Evolutionary conservation across 2,113 vertebrate genomes (phyloP), one percentile per base, ranked within the genome.

Genomic region (Piaya cayana): DNA sequence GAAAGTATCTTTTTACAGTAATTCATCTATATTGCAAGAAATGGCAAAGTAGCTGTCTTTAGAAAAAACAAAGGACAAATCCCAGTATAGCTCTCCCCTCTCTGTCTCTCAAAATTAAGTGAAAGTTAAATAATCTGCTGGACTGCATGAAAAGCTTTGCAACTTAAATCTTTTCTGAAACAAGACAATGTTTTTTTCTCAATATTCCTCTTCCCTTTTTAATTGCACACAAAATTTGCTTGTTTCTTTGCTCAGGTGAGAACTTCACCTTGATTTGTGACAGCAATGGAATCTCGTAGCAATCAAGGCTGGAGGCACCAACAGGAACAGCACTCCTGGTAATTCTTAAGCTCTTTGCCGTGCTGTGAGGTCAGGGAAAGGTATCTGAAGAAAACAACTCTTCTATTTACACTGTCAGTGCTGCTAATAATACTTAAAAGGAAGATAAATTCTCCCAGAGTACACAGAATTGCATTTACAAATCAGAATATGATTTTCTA

Each of bases 291-390:
- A 92, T 81, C 74, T 87, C 68, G 36, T 4, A 60, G 55, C 50
- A 95, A 70, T 87, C 85, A 92, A 93, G 67, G 59, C 70, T 82
- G 74, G 92, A 89, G 74, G 65, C 89, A 94, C 70, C 78, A 94
- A 72, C 26, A 78, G 37, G 26, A 94, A 55, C 7, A 81, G n/a
- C 50, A 58, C 78, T 86, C 68, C 59, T 68, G 49, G 22, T 88
- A 96, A 96, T 96, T 91, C 93, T 34, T 68, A 86, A 84, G 43
- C 52, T 67, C 13, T 42, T 87, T 1, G 3, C 15, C 3, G 19
- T 63, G 55, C 15, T 83, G 19, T 76, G 47, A 91, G 52, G 30
- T 19, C 13, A 50, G 56, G 63, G 75, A 86, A 32, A 56, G 36
- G 29, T 39, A 55, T 32, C 43, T 36, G 58, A 87, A 55, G 30